A percentile compares a stretch with the other conserved stretches of the same genome.
Conservation (phyloP, 2,888 invertebrate genomes). For the Plutella xylostella region DNA sequence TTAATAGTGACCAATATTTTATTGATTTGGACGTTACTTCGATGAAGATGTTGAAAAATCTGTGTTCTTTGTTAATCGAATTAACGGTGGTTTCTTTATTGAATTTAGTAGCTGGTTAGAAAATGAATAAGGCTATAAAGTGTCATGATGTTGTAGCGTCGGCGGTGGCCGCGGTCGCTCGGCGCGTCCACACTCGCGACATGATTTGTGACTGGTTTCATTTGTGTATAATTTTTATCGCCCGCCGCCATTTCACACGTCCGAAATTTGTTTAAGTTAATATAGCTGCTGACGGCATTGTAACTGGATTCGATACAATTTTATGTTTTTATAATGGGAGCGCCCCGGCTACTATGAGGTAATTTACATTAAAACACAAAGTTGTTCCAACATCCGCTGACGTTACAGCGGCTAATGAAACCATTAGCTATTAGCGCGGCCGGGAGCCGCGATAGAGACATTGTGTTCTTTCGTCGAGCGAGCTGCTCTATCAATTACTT, state of each 20-base stretch:
- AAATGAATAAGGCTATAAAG: no score
- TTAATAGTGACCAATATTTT: background rate
- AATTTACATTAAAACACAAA: no score
- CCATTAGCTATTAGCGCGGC: no score
- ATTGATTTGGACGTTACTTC: no score
- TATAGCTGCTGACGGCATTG: background rate
- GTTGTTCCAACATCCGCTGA: no score
- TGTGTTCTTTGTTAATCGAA: background rate
- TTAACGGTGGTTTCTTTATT: background rate
- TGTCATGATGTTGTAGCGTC: constrained; percentile 10
- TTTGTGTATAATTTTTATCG: constrained; percentile 7
- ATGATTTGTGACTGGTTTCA: constrained; percentile 8
- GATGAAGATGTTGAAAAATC: background rate
- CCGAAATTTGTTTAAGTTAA: background rate
- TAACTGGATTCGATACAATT: background rate
- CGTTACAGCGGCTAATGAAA: no score
- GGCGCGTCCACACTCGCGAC: no score
- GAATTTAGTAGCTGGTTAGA: no score
- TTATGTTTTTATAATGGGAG: no score
- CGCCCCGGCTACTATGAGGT: no score
- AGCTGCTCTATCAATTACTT: constrained; percentile 62
- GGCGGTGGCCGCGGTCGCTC: constrained; percentile 5
- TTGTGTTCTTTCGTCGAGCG: no score
- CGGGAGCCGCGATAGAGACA: no score
- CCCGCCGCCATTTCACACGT: background rate